Evolutionary conservation across 2,797 vertebrate species (phyloP).

Genomic region (Jordanella pulchra): DNA sequence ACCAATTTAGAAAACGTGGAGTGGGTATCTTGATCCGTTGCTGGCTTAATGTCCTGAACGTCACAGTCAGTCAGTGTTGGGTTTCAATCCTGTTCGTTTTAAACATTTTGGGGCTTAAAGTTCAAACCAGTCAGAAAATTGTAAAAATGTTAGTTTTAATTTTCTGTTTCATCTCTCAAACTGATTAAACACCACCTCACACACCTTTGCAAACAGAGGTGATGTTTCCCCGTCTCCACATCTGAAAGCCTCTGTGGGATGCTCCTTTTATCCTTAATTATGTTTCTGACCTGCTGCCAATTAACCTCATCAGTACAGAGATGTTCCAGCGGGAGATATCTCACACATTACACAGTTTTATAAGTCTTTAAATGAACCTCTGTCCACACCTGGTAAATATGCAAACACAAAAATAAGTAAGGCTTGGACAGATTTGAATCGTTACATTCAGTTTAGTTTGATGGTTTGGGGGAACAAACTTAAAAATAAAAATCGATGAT

Average conservation of each 20-base stretch:
- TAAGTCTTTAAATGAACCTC: neutral
- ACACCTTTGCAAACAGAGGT: neutral
- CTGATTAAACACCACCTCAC: conserved; percentile 1
- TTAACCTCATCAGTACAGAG: conserved; percentile 7
- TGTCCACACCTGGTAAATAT: neutral
- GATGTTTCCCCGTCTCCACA: neutral
- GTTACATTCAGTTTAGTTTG: neutral
- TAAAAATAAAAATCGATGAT: neutral
- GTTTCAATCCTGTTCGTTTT: neutral
- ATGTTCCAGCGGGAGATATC: neutral
- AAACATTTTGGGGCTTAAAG: neutral
- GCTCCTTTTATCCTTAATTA: conserved; percentile 6
- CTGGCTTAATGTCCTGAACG: neutral
- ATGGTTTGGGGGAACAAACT: neutral
- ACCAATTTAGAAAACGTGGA: neutral
- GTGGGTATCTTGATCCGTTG: neutral
- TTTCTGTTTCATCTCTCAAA: neutral
- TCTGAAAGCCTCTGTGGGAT: neutral
- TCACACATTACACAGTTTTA: neutral
- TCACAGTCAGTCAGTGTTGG: neutral
- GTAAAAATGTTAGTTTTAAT: neutral
- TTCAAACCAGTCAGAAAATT: neutral
- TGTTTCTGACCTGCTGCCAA: conserved; percentile 3
- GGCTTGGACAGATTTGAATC: neutral
- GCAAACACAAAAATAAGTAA: neutral